These are phyloP conservation scores for Vireo griseus DNA, from an alignment of 2,797 vertebrate genomes.

Conservation along the genomic window DNA sequence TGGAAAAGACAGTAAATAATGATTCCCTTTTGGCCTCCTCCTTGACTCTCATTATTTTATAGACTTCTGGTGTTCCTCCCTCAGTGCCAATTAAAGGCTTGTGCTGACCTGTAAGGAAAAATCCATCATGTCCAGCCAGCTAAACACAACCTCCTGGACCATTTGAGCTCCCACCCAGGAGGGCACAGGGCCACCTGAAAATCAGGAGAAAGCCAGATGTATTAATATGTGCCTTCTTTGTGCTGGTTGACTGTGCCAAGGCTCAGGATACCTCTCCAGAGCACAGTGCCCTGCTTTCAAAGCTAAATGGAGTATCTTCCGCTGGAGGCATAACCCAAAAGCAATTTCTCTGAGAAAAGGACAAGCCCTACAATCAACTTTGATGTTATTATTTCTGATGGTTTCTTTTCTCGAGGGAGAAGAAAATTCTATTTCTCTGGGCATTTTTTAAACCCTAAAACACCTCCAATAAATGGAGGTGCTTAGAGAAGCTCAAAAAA, in stretches of 20 bases:
- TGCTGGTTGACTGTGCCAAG: neutral
- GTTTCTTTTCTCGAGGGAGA: neutral
- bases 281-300: neutral
- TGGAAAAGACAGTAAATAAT: neutral
- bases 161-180: accelerated
- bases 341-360: neutral
- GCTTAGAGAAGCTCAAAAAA: neutral
- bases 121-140: neutral
- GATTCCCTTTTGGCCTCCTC: neutral
- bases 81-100: neutral
- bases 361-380: neutral
- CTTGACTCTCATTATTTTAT: neutral
- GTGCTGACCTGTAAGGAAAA: neutral
- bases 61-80: neutral
- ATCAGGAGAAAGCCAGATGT: neutral
- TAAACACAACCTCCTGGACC: neutral
- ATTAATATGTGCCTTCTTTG: neutral
- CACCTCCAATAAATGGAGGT: neutral
- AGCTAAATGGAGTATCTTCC: neutral
- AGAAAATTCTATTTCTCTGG: neutral
- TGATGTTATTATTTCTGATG: neutral
- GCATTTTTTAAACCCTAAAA: neutral
- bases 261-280: neutral
- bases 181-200: neutral
- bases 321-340: neutral